A percentile compares a stretch with the other conserved stretches of the same genome.
Evolutionary conservation across 2,797 vertebrate species (phyloP).

Genomic region (Xiphophorus birchmanni): DNA sequence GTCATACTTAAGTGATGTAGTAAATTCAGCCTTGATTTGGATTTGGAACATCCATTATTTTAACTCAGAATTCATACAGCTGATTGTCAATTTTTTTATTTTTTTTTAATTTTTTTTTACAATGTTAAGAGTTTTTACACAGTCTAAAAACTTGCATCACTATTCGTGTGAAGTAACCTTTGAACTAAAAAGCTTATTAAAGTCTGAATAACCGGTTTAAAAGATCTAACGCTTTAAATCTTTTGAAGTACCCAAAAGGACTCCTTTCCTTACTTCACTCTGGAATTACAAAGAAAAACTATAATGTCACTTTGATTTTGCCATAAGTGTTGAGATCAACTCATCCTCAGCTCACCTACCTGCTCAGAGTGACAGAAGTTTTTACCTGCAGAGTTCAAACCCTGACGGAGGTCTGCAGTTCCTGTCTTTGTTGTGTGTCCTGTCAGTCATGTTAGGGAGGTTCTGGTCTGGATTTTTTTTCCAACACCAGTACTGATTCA

Average conservation of each 20-base stretch:
- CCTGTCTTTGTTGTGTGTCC: not conserved
- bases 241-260: slow-evolving; percentile 7
- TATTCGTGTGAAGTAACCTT: not conserved
- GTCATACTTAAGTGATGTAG: not conserved
- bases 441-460: not conserved
- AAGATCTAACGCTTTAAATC: slow-evolving; percentile 6
- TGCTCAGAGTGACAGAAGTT: not conserved
- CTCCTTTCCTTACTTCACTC: not conserved
- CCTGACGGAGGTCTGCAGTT: not conserved
- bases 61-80: not conserved
- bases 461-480: not conserved
- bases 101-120: not conserved
- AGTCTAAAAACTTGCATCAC: not conserved
- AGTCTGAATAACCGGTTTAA: slow-evolving; percentile 4
- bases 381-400: slow-evolving; percentile 1
- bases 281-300: not conserved
- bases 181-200: slow-evolving; percentile 4
- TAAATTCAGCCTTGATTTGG: not conserved
- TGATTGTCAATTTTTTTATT: not conserved
- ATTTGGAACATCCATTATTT: not conserved
- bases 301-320: slow-evolving; percentile 2
- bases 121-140: not conserved
- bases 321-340: not conserved
- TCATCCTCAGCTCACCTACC: not conserved
- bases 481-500: not conserved